A percentile compares a stretch with the other conserved stretches of the same genome.
Evolutionary conservation across 2,888 invertebrate genomes (phyloP).

Genomic region (Azorinus chamasolen): DNA sequence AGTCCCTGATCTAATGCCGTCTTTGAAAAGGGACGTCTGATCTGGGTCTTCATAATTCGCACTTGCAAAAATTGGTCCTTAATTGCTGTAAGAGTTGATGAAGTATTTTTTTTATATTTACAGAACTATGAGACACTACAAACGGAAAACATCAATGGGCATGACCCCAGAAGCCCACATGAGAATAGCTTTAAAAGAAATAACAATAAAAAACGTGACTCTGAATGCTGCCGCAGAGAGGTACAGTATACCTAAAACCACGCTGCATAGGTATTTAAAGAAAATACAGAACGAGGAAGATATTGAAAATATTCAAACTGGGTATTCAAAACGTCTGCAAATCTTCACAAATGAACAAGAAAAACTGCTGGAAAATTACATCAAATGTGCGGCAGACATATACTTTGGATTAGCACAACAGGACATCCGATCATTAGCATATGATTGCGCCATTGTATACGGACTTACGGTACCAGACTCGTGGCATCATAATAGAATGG

Average conservation of each 20-base stretch:
- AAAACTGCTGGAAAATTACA: neutral
- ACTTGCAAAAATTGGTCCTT: too few relatives aligned
- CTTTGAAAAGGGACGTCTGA: too few relatives aligned
- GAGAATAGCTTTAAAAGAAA: neutral
- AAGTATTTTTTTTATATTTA: too few relatives aligned
- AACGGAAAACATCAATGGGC: conserved; percentile 1
- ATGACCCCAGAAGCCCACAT: neutral
- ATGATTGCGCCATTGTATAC: conserved; percentile 37
- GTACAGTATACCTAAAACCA: neutral
- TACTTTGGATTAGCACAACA: conserved; percentile 46
- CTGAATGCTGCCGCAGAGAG: neutral
- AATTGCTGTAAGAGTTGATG: too few relatives aligned
- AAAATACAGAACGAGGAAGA: neutral
- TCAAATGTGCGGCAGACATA: conserved; percentile 32
- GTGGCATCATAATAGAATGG: conserved; percentile 47
- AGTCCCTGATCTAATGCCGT: too few relatives aligned
- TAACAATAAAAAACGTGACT: neutral
- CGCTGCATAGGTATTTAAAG: conserved; percentile 8
- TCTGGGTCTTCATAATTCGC: too few relatives aligned
- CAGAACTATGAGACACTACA: conserved; percentile 5
- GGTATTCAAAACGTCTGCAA: neutral
- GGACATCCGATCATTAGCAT: conserved; percentile 45
- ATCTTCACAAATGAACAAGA: conserved; percentile 18
- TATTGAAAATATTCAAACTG: conserved; percentile 1
- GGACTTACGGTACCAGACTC: conserved; percentile 31